Base-by-base conservation (phyloP, 2,888 invertebrate species). In the Nomada hirtipes region DNA sequence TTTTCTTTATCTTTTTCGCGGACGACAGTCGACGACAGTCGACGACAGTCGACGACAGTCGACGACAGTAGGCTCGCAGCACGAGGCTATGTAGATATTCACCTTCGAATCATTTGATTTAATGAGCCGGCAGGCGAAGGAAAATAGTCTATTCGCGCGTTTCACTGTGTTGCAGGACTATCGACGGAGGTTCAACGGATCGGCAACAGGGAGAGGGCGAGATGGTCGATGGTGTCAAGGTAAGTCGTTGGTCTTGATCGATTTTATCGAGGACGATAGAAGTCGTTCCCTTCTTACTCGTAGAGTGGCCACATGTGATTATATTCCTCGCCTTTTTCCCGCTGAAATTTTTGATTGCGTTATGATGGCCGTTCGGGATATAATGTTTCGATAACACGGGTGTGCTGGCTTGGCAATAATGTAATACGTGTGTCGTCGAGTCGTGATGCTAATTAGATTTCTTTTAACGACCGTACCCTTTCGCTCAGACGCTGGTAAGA, bases 91-190 rank as follows among this genome's bases (percentile, higher is more conserved):
- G 36, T 36, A 59, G 36, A 50, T 18, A 67, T 52, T 75, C 20
- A 36, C 2, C 36, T 47, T 50, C 23, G 60, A 74, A 76, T 79
- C 74, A 67, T 82, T 77, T 77, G 68, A 79, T 75, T 82, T 75
- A 70, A 85, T 67, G 68, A 79, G 42, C 50, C 26, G 20, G 65
- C 23, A 67, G 36, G 52, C 53, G 52, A 60, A 23, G 18, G 7
- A 63, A 55, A 55, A 55, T 64, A 4, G n/a, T 64, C 55, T 23
- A 68, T 53, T 67, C 44, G 15, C 18, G 23, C 11, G 42, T 74
- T 75, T 83, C 26, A 4, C 20, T 71, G 4, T 79, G 77, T 81
- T 85, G 2, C 85, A 83, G 80, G 26, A 69, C 50, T 26, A 60
- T 36, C 23, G 63, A 71, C 47, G 53, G 44, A 13, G 29, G 15